Evolutionary conservation across 2,113 vertebrate genomes (phyloP).

Genomic region (Anser brachyrhynchus): DNA sequence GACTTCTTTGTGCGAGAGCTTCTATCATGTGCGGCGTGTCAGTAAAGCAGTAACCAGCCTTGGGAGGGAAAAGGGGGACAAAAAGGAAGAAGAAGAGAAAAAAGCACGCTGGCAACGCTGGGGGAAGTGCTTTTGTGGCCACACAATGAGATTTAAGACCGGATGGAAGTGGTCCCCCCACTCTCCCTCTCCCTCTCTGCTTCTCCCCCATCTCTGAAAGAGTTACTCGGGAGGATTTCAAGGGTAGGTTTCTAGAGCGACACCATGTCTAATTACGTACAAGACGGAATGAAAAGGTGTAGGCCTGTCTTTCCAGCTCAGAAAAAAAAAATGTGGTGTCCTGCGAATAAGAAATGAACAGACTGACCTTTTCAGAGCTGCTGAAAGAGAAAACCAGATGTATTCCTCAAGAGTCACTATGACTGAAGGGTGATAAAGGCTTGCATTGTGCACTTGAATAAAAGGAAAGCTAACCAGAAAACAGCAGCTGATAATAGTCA

Average conservation of each 20-base stretch:
- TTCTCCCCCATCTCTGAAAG: slow-evolving; percentile 59
- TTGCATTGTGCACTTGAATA: slow-evolving; percentile 83
- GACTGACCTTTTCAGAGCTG: slow-evolving; percentile 85
- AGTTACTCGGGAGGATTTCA: slow-evolving; percentile 70
- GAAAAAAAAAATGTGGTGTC: slow-evolving; percentile 76
- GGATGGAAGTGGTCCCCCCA: slow-evolving; percentile 46
- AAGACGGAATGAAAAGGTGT: slow-evolving; percentile 81
- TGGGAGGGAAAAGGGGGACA: background rate
- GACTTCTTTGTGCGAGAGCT: slow-evolving; percentile 6
- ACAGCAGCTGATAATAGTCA: slow-evolving; percentile 86
- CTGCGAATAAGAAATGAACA: slow-evolving; percentile 85
- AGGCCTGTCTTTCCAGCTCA: slow-evolving; percentile 82
- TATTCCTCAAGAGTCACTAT: slow-evolving; percentile 87
- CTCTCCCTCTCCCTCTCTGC: background rate
- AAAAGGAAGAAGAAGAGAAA: slow-evolving; percentile 21
- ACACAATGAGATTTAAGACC: slow-evolving; percentile 62
- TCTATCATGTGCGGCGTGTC: background rate
- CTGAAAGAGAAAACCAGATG: slow-evolving; percentile 88
- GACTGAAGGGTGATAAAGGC: slow-evolving; percentile 84
- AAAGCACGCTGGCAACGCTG: background rate
- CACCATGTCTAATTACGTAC: slow-evolving; percentile 80
- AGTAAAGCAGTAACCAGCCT: background rate
- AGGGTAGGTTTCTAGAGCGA: slow-evolving; percentile 77
- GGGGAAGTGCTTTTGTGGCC: slow-evolving; percentile 58
- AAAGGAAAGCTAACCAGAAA: slow-evolving; percentile 86